phyloP scores from a whole-genome alignment of 2,797 vertebrate genomes.

The Pipistrellus nathusii region DNA sequence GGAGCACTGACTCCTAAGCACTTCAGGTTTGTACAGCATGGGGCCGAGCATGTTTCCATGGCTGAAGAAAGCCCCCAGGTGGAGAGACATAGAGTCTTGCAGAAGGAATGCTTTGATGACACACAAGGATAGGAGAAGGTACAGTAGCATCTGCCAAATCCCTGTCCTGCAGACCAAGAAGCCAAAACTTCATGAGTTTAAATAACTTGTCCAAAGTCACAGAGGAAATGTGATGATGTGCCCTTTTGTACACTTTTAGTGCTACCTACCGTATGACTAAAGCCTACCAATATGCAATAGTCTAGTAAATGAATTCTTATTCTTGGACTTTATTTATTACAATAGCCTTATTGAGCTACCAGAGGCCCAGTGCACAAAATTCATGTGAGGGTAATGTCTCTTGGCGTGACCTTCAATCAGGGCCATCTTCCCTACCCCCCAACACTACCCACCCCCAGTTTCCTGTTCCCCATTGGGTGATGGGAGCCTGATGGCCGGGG shows the following conservation, averaged over 20 bases:
- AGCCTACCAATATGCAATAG: not conserved
- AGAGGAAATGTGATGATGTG: not conserved
- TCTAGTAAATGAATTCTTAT: not conserved
- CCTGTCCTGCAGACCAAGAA: not conserved
- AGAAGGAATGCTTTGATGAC: not conserved
- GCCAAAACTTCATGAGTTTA: not conserved
- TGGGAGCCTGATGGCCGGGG: no score
- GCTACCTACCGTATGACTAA: not conserved
- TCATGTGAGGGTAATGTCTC: accelerated
- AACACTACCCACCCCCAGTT: no score
- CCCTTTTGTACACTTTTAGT: not conserved
- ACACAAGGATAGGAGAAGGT: accelerated
- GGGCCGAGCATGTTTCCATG: accelerated
- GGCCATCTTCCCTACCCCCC: no score
- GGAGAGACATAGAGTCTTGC: not conserved
- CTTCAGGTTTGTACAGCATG: not conserved
- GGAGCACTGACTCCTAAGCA: not conserved
- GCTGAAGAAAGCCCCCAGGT: not conserved
- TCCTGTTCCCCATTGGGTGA: no score
- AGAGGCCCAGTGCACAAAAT: no score
- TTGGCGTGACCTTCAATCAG: no score
- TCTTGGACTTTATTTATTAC: not conserved
- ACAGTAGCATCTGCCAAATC: not conserved
- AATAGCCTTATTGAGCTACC: not conserved
- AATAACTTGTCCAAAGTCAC: not conserved